Base-by-base conservation (phyloP, 2,888 invertebrate species). In the Papilio gigon region DNA sequence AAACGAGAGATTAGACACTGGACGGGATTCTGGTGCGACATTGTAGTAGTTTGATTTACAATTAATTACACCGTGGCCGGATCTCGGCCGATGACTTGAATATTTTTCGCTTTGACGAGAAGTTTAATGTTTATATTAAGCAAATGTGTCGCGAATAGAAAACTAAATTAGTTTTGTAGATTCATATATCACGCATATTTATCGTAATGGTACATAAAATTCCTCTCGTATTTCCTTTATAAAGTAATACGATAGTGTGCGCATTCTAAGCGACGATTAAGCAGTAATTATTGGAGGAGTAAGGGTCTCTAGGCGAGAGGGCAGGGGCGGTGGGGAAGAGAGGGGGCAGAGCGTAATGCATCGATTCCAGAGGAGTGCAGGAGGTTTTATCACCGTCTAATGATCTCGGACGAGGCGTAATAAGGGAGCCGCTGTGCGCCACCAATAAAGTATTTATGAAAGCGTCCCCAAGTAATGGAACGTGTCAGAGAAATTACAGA, bases 371-470 rank as follows among this genome's bases (percentile, higher is more conserved):
- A 74, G 70, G 77, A 76, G 75, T 75, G 75, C 79, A 84, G 84
- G 87, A 84, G 89, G 87, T 88, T 88, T 89, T 89, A 90, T 89
- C 89, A 83, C 81, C 81, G 78, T 84, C 87, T 89, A 89, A 90
- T 89, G 89, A 89, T 87, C 87, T 84, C 80, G 74, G 78, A 79
- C 82, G 81, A 77, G 78, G 75, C 74, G 85, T 89, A 90, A 89
- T 90, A 89, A 89, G 89, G 80, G 83, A 81, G 84, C 81, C 79
- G 82, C 80, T 82, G 74, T 76, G 80, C 79, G 78, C 82, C 80
- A 84, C 87, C 89, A 89, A 89, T 90, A 89, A 89, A 88, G 86
- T 89, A 89, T 90, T 89, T 89, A 89, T 89, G 89, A 88, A 88
- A 87, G 81, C 86, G 80, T 84, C 86, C 84, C 81, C 74, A 78